Evolutionary conservation across 2,797 vertebrate genomes (phyloP).

Genomic region (Jordanella pulchra): DNA sequence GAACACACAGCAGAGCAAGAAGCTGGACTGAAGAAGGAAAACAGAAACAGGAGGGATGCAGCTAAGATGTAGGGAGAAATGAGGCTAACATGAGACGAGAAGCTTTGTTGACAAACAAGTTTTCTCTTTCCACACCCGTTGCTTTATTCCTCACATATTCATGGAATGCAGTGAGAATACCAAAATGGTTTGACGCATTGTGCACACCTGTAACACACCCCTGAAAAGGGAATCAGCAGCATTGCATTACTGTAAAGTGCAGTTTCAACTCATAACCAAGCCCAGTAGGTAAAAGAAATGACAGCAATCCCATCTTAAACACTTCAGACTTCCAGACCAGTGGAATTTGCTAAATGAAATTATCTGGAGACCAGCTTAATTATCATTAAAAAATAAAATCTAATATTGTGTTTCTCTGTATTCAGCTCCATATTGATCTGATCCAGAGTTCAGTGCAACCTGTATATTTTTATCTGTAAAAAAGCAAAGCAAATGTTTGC

Average conservation of each 20-base stretch:
- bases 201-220: conserved; percentile 8
- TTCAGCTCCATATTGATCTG: neutral
- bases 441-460: too few relatives aligned
- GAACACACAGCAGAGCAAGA: conserved; percentile 20
- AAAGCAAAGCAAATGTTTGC: neutral
- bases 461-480: too few relatives aligned
- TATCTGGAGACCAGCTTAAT: neutral
- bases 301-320: neutral
- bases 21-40: neutral
- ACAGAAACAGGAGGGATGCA: neutral
- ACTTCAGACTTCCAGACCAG: neutral
- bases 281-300: neutral
- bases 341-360: neutral
- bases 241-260: neutral
- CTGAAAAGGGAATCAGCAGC: neutral
- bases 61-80: neutral
- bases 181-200: conserved; percentile 10
- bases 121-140: conserved; percentile 29
- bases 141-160: conserved; percentile 25
- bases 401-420: too few relatives aligned
- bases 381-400: neutral
- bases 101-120: conserved; percentile 11
- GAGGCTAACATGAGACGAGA: neutral
- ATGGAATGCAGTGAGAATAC: conserved; percentile 35
- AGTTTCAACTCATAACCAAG: neutral